Evolutionary conservation across 2,888 invertebrate species (phyloP).

Genomic region (Cryptocephalus moraei): DNA sequence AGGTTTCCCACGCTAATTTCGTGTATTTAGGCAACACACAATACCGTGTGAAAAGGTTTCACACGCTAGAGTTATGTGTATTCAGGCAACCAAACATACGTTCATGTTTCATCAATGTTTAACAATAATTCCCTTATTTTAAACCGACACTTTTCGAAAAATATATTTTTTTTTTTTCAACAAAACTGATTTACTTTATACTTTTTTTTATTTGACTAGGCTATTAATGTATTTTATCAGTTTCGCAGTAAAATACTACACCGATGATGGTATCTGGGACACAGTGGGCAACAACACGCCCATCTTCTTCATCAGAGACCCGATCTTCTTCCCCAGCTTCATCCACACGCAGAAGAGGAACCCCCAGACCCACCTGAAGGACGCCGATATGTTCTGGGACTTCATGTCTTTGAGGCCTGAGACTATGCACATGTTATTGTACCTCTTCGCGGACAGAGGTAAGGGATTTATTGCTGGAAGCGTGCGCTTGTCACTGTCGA

Average conservation of each 20-base stretch:
- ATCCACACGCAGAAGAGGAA: slow-evolving; percentile 97
- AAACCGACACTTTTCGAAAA: too few species aligned
- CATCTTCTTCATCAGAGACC: slow-evolving; percentile 87
- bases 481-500: not conserved
- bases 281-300: slow-evolving; percentile 90
- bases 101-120: too few species aligned
- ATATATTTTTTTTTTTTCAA: too few species aligned
- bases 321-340: slow-evolving; percentile 84
- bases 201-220: too few species aligned
- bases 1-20: too few species aligned
- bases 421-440: slow-evolving; percentile 70
- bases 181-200: too few species aligned
- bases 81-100: too few species aligned
- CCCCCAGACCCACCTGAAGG: slow-evolving; percentile 83
- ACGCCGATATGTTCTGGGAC: slow-evolving; percentile 95
- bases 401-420: slow-evolving; percentile 84
- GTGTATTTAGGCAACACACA: too few species aligned
- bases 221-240: too few species aligned
- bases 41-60: too few species aligned
- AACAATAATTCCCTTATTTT: too few species aligned
- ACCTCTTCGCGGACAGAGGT: slow-evolving; percentile 86
- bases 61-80: too few species aligned
- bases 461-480: not conserved
- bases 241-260: slow-evolving; percentile 89
- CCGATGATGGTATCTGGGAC: slow-evolving; percentile 89